A percentile compares a stretch with the other conserved stretches of the same genome.
These are phyloP conservation scores for Notodonta dromedarius DNA, from an alignment of 2,888 invertebrate species.

Conservation along the genomic window DNA sequence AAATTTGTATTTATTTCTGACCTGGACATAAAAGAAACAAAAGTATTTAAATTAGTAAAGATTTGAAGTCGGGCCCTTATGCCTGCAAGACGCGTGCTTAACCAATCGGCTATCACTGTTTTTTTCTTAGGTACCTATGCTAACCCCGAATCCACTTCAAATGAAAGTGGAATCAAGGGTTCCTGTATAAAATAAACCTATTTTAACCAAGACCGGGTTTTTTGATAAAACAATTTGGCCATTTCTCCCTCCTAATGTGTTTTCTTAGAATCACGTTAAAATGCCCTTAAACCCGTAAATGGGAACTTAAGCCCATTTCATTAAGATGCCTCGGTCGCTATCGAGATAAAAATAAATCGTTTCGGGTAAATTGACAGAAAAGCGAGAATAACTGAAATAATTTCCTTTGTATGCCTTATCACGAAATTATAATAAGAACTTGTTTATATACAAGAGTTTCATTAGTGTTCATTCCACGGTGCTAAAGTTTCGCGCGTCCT, in stretches of 20 bases:
- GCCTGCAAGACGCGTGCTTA: no score
- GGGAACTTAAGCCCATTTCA: slow-evolving; percentile 22
- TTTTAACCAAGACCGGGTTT: not conserved
- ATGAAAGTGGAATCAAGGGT: not conserved
- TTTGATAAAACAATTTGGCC: slow-evolving; percentile 3
- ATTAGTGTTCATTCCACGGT: no score
- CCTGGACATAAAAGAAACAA: no score
- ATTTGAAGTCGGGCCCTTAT: no score
- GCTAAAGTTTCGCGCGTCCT: no score
- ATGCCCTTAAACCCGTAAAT: slow-evolving; percentile 6
- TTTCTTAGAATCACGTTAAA: slow-evolving; percentile 13
- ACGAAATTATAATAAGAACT: not conserved
- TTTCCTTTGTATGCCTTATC: not conserved
- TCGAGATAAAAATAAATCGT: slow-evolving; percentile 18
- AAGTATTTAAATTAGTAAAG: no score
- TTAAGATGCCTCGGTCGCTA: slow-evolving; percentile 16
- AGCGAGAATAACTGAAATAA: not conserved
- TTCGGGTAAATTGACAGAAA: not conserved
- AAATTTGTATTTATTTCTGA: no score
- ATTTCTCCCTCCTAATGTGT: slow-evolving; percentile 5
- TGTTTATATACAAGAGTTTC: not conserved
- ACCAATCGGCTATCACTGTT: no score
- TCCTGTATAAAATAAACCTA: not conserved
- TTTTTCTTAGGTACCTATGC: not conserved
- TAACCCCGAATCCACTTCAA: not conserved